These are phyloP conservation scores for Agriopis marginaria DNA, from an alignment of 2,888 invertebrate genomes.

Conservation along the genomic window DNA sequence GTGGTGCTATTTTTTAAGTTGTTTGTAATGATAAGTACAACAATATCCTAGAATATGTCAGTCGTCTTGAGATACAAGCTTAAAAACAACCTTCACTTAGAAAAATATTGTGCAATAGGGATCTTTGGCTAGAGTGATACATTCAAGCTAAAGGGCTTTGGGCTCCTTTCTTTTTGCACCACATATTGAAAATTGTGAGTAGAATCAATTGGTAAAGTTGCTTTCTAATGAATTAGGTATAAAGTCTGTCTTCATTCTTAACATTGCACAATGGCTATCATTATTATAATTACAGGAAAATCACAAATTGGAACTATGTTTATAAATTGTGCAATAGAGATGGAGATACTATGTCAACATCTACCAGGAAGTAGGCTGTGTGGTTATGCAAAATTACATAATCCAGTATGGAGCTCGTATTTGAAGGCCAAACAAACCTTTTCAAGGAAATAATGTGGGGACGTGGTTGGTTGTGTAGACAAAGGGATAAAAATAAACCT, in stretches of 20 bases:
- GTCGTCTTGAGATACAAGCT: too few species aligned
- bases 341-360: slow-evolving; percentile 16
- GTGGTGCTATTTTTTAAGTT: too few species aligned
- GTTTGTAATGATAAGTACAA: too few species aligned
- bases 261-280: too few species aligned
- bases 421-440: slow-evolving; percentile 45
- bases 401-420: slow-evolving; percentile 34
- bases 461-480: background rate
- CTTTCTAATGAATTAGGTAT: background rate
- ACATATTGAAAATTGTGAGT: background rate
- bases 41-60: too few species aligned
- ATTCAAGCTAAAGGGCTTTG: too few species aligned
- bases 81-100: too few species aligned
- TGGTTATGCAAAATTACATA: slow-evolving; percentile 49
- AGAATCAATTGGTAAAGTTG: background rate
- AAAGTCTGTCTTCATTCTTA: too few species aligned
- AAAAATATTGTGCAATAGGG: background rate
- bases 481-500: slow-evolving; percentile 16
- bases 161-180: background rate
- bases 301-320: background rate
- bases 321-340: slow-evolving; percentile 11
- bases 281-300: too few species aligned
- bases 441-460: background rate
- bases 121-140: background rate
- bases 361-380: slow-evolving; percentile 42